These are phyloP conservation scores for Cancer borealis DNA, from an alignment of 2,888 invertebrate species.

Conservation along the genomic window DNA sequence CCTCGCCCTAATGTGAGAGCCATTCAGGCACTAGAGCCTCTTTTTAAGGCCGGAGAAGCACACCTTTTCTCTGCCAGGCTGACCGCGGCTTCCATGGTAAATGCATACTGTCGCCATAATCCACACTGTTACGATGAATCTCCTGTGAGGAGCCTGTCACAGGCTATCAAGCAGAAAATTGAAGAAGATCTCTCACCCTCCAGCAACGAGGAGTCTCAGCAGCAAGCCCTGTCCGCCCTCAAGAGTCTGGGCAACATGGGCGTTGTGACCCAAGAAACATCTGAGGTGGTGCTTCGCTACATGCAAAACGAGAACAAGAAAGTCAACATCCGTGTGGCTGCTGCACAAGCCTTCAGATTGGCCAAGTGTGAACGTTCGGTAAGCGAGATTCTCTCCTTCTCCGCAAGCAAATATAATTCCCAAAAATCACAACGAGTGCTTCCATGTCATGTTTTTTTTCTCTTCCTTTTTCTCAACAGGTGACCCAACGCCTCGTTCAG, in stretches of 20 bases:
- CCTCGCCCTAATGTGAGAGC: conserved; percentile 59
- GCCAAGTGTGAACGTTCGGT: conserved; percentile 56
- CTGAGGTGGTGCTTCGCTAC: conserved; percentile 32
- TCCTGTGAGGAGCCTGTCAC: conserved; percentile 50
- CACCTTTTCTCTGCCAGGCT: conserved; percentile 10
- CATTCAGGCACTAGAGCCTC: conserved; percentile 56
- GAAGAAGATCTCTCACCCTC: conserved; percentile 52
- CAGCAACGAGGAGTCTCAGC: not conserved
- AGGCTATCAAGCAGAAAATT: conserved; percentile 47
- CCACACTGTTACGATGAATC: conserved; percentile 51
- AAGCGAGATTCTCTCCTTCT: conserved; percentile 21
- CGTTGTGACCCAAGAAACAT: conserved; percentile 49
- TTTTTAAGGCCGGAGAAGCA: conserved; percentile 53
- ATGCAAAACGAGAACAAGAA: conserved; percentile 26
- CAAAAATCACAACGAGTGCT: not conserved
- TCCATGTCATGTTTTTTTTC: not conserved
- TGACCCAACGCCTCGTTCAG: conserved; percentile 11
- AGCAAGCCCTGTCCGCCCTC: conserved; percentile 51
- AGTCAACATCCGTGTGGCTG: conserved; percentile 54
- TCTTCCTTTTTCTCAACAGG: conserved; percentile 35
- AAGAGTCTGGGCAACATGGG: conserved; percentile 74
- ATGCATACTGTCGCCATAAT: conserved; percentile 65
- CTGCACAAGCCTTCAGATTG: conserved; percentile 68
- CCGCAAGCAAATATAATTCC: not conserved
- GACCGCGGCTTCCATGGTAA: conserved; percentile 68